Base-by-base conservation (phyloP, 2,888 invertebrate species). In the Andricus curvator region DNA sequence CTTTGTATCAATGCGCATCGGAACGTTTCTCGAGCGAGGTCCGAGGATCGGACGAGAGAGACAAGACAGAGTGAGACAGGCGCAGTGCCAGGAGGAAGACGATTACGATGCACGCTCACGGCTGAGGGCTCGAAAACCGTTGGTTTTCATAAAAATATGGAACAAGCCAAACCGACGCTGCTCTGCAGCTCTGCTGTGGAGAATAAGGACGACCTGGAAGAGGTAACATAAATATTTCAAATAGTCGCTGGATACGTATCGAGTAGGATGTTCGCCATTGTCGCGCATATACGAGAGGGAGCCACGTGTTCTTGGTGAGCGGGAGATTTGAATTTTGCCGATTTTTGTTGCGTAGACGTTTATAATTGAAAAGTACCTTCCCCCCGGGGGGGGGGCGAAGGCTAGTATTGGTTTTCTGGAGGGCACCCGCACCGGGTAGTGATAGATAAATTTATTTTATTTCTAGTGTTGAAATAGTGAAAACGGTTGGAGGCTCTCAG, bases 161-260 rank as follows among this genome's bases (percentile, higher is more conserved):
- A 93, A 88, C 93, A 92, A 88, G 88, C 90, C 83, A 93, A 93
- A 92, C 86, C 92, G 86, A 90, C 91, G 48, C 48, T 85, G 87
- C 91, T 86, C 96, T 96, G 91, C 96, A 96, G 94, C 94, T 95
- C 96, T 92, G 95, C 95, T 92, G 96, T 97, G 93, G 97, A 97
- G 95, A 96, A 95, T 94, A 97, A 96, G 95, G 97, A 97, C 94
- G 97, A 97, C 93, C 95, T 96, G 93, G 97, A 97, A 93, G 97
- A 97, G 97, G 97, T 97, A 96, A 95, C 93, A 92, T 92, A 88
- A 88, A 89, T 89, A 88, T 90, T 90, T 90, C 82, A 90, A 91
- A 89, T 90, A 88, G 86, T 89, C 89, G 86, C 89, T 90, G 88
- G 86, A 88, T 90, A 89, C 89, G 89, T 90, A 90, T 91, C 88